These are phyloP conservation scores for Mythimna pallens DNA, from an alignment of 2,888 invertebrate genomes.

Conservation along the genomic window DNA sequence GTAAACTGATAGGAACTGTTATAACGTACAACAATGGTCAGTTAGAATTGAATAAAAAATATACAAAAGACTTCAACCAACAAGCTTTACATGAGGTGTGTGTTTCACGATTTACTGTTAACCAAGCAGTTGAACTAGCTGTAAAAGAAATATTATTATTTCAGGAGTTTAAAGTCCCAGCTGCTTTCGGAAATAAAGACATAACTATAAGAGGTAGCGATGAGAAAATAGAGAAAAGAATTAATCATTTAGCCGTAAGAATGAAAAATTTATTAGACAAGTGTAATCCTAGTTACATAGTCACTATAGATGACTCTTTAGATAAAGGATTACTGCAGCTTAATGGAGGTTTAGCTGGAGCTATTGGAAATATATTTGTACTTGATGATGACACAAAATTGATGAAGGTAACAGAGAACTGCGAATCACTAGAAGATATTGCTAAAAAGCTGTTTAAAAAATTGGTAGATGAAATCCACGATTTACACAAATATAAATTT, in stretches of 20 bases:
- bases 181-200: constrained; percentile 55
- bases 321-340: not conserved
- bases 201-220: constrained; percentile 31
- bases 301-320: constrained; percentile 28
- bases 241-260: not conserved
- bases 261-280: not conserved
- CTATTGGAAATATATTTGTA: not conserved
- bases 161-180: constrained; percentile 38
- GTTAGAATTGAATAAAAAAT: constrained; percentile 16
- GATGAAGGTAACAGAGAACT: not conserved
- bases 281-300: not conserved
- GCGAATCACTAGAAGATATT: not conserved
- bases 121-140: constrained; percentile 30
- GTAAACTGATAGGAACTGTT: not conserved
- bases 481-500: constrained; percentile 27
- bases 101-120: constrained; percentile 21
- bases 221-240: constrained; percentile 18
- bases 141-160: constrained; percentile 27
- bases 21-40: constrained; percentile 14
- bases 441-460: constrained; percentile 4
- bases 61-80: not conserved
- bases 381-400: not conserved
- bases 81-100: constrained; percentile 7
- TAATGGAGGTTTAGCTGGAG: not conserved
- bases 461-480: not conserved